Percentiles rank a stretch among this genome's conserved stretches.
Conservation (phyloP, 1,140 invertebrate species). For the Coelopa frigida region DNA sequence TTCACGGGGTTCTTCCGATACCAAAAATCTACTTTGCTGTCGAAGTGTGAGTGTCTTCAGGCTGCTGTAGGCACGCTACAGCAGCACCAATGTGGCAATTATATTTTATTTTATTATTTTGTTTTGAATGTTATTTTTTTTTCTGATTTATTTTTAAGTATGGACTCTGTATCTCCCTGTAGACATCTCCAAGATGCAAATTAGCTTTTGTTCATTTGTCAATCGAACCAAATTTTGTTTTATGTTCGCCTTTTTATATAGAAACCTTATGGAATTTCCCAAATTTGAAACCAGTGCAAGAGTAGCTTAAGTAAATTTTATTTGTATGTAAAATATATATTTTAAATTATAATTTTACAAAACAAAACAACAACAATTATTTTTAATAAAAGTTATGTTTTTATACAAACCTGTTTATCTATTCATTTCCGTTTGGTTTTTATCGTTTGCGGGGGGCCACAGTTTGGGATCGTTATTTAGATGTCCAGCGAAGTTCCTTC, state of each 20-base stretch:
- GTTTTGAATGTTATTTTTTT: background rate
- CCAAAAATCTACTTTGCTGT: too few relatives aligned
- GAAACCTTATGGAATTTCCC: constrained; percentile 3
- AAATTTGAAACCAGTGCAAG: constrained; percentile 10
- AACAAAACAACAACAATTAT: background rate
- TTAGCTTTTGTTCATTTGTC: background rate
- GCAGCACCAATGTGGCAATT: constrained; percentile 9
- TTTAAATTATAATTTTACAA: background rate
- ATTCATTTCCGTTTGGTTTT: background rate
- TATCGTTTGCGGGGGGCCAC: background rate
- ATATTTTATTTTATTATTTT: constrained; percentile 6
- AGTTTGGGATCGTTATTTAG: too few relatives aligned
- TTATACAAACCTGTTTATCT: background rate
- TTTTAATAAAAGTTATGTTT: background rate
- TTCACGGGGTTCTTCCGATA: too few relatives aligned
- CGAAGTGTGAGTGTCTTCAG: too few relatives aligned
- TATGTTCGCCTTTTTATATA: constrained; percentile 9
- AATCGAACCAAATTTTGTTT: constrained; percentile 10
- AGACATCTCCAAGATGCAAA: constrained; percentile 9
- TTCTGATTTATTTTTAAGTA: too few relatives aligned
- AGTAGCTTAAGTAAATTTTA: constrained; percentile 2
- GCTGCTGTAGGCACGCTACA: too few relatives aligned
- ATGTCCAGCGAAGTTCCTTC: too few relatives aligned
- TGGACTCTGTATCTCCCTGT: too few relatives aligned
- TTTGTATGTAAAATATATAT: constrained; percentile 3